Percentiles rank a stretch among this genome's conserved stretches.
Conservation (phyloP, 2,888 invertebrate species). For the Ectobius pallidus region DNA sequence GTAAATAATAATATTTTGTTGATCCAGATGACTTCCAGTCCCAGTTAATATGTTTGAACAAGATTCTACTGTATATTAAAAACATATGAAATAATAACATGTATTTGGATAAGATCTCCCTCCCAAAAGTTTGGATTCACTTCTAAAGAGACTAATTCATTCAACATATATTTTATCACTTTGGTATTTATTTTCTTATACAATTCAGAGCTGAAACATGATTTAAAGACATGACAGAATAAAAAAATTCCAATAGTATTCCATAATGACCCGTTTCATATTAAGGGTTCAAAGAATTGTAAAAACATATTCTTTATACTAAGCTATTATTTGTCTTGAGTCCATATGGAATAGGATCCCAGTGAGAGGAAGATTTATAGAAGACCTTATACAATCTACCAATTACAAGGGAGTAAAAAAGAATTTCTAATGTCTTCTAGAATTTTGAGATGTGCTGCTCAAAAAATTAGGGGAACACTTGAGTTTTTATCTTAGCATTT, state of each 20-base stretch:
- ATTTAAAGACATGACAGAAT: neutral
- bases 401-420: constrained; percentile 12
- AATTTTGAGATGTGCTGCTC: neutral
- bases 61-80: no score
- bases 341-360: neutral
- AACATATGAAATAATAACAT: no score
- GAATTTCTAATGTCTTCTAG: neutral
- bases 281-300: neutral
- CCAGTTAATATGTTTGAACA: no score
- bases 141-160: no score
- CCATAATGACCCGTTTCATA: constrained; percentile 7
- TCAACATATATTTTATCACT: no score
- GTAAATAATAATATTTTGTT: no score
- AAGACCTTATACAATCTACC: neutral
- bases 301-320: constrained; percentile 1
- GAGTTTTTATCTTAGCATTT: no score
- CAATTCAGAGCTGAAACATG: constrained; percentile 3
- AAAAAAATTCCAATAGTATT: neutral
- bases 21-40: no score
- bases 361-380: neutral
- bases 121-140: no score
- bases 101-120: no score
- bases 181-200: neutral
- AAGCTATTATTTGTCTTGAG: constrained; percentile 21
- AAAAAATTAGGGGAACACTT: no score